phyloP scores from a whole-genome alignment of 2,797 vertebrate genomes.

The Enteromius trimaculatus region DNA sequence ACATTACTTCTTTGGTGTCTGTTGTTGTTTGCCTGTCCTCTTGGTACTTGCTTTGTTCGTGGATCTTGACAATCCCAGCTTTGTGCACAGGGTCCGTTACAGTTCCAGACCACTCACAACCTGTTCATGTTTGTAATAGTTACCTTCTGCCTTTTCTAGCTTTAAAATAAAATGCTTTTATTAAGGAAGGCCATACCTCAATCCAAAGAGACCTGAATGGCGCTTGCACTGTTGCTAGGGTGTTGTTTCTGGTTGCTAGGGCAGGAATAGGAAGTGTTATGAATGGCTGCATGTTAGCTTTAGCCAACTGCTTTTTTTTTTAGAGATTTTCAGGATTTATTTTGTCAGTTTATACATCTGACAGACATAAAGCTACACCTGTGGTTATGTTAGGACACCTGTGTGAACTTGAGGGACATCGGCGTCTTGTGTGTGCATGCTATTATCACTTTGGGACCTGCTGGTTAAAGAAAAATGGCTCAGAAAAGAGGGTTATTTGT shows the following conservation, averaged over 20 bases:
- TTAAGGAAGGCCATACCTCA: not conserved
- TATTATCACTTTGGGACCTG: not conserved
- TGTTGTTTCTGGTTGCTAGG: conserved; percentile 26
- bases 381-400: not conserved
- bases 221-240: conserved; percentile 8
- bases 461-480: not conserved
- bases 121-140: not conserved
- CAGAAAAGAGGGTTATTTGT: not conserved
- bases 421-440: too few relatives aligned
- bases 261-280: not conserved
- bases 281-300: not conserved
- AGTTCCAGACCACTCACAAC: not conserved
- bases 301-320: not conserved
- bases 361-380: not conserved
- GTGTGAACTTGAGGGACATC: not conserved
- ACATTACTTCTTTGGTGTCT: conserved; percentile 6
- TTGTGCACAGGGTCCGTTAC: conserved; percentile 28
- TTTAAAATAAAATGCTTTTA: not conserved
- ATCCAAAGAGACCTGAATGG: not conserved
- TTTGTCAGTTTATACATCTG: not conserved
- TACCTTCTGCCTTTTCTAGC: not conserved
- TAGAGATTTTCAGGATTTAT: not conserved
- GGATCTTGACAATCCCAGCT: conserved; percentile 54
- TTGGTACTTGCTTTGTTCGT: conserved; percentile 52
- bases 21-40: conserved; percentile 16